Evolutionary conservation across 2,113 vertebrate species (phyloP).

Genomic region (Pseudonaja textilis): DNA sequence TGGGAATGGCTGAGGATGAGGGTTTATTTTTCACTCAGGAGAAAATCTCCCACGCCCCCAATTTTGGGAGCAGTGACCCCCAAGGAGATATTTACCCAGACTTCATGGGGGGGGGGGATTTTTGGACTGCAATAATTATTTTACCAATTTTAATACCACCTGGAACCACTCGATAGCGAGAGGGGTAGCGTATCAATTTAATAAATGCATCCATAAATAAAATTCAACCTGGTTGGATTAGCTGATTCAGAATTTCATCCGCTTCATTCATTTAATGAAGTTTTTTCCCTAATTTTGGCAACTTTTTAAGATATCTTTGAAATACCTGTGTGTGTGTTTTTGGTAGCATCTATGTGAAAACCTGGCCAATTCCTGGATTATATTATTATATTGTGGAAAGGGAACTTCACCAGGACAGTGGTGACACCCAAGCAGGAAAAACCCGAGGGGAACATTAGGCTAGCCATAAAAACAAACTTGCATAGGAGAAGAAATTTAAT

Average conservation of each 20-base stretch:
- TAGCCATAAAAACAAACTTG: too few species aligned
- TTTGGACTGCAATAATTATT: neutral
- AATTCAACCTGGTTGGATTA: neutral
- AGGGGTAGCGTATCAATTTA: neutral
- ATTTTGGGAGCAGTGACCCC: neutral
- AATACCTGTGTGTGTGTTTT: neutral
- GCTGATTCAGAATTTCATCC: neutral
- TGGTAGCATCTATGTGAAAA: neutral
- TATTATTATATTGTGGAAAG: neutral
- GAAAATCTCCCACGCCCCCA: neutral
- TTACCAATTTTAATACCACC: neutral
- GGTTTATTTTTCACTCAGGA: neutral
- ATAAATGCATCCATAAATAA: neutral
- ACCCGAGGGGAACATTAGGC: too few species aligned
- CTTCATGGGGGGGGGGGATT: neutral
- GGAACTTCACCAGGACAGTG: too few species aligned
- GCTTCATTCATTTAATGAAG: neutral
- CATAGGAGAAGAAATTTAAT: too few species aligned
- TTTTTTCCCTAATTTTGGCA: too few species aligned
- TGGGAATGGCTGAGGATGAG: neutral
- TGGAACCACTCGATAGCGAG: accelerated
- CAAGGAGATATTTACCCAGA: neutral
- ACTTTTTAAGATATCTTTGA: neutral
- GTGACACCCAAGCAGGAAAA: too few species aligned
- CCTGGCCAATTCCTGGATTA: too few species aligned